phyloP scores from a whole-genome alignment of 2,888 invertebrate genomes.

The Cabera pusaria region DNA sequence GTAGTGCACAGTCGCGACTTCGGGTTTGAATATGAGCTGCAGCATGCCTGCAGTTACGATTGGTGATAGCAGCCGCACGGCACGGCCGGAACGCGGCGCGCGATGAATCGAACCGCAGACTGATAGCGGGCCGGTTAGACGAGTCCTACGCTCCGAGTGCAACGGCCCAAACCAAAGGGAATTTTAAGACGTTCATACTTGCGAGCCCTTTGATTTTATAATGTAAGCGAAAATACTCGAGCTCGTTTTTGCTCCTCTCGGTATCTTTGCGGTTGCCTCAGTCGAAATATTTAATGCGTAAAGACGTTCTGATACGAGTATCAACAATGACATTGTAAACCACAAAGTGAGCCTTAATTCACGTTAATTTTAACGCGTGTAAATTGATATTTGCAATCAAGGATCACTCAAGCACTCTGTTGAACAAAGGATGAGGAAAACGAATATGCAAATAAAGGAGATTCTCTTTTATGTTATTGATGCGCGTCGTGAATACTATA shows the following conservation, averaged over 20 bases:
- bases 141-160: conserved; percentile 74
- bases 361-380: conserved; percentile 12
- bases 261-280: conserved; percentile 4
- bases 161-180: conserved; percentile 80
- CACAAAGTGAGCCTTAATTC: conserved; percentile 6
- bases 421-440: conserved; percentile 36
- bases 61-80: conserved; percentile 69
- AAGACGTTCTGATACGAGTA: background rate
- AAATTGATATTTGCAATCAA: conserved; percentile 21
- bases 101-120: conserved; percentile 77
- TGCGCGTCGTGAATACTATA: conserved; percentile 4
- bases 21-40: conserved; percentile 47
- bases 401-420: conserved; percentile 11
- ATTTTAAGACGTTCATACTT: conserved; percentile 75
- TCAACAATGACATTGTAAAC: conserved; percentile 13
- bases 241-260: conserved; percentile 9
- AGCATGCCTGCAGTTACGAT: conserved; percentile 66
- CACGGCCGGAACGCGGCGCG: conserved; percentile 44
- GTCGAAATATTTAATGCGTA: conserved; percentile 1
- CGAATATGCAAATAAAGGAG: conserved; percentile 30
- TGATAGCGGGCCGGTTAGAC: conserved; percentile 82
- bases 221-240: conserved; percentile 27
- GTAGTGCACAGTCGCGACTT: conserved; percentile 10
- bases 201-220: conserved; percentile 68
- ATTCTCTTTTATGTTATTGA: conserved; percentile 22